Percentiles rank a stretch among this genome's conserved stretches.
Conservation (phyloP, 1,140 invertebrate species). For the Forficula auricularia region DNA sequence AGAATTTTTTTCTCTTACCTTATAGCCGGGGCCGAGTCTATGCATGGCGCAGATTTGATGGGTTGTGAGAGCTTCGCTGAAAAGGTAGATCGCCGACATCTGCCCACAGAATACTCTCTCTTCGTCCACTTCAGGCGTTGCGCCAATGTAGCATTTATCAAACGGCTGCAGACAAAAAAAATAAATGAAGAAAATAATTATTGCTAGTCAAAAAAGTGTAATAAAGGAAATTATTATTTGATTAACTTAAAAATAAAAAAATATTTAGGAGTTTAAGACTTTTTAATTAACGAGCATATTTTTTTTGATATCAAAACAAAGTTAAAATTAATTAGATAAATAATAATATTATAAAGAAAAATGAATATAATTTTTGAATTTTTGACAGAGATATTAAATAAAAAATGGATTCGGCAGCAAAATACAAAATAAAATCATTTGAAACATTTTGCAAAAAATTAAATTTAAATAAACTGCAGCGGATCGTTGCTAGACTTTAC, state of each 20-base stretch:
- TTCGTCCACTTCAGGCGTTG: conserved; percentile 85
- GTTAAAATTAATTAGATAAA: no score
- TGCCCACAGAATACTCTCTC: conserved; percentile 97
- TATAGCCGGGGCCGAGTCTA: conserved; percentile 86
- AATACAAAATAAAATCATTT: no score
- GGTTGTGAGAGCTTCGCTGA: conserved; percentile 88
- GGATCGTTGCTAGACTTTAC: no score
- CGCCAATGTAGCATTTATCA: conserved; percentile 98
- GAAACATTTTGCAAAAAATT: no score
- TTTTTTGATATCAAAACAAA: conserved; percentile 1
- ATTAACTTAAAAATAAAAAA: conserved; percentile 5
- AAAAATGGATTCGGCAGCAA: no score
- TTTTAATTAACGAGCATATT: not conserved
- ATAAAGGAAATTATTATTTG: no score
- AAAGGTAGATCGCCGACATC: conserved; percentile 97
- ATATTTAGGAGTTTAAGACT: not conserved
- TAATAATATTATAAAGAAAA: no score
- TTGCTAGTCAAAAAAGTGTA: not conserved
- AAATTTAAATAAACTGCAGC: no score
- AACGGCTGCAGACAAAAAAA: conserved; percentile 57
- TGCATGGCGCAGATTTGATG: conserved; percentile 96
- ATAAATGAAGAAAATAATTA: conserved; percentile 1
- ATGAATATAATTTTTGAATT: no score
- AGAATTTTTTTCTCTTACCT: no score
- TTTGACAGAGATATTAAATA: no score